These are phyloP conservation scores for Lophochroa leadbeateri DNA, from an alignment of 2,113 vertebrate genomes.

Conservation along the genomic window DNA sequence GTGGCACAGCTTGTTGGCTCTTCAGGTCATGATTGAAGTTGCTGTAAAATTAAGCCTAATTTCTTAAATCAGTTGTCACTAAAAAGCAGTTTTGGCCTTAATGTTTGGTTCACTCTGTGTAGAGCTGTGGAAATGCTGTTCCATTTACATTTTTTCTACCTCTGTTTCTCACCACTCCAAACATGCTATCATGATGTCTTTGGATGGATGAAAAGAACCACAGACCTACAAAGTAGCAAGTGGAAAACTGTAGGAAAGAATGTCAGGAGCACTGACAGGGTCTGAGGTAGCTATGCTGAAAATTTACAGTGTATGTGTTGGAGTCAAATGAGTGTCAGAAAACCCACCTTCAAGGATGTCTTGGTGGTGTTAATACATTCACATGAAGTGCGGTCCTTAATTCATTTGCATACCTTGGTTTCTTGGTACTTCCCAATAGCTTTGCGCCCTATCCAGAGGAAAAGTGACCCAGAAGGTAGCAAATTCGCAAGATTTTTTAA, in stretches of 20 bases:
- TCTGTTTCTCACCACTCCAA: slow-evolving; percentile 30
- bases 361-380: slow-evolving; percentile 11
- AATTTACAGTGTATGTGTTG: not conserved
- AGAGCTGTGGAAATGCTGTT: slow-evolving; percentile 23
- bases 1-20: not conserved
- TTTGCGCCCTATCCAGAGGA: not conserved
- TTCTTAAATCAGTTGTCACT: not conserved
- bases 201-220: slow-evolving; percentile 26
- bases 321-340: not conserved
- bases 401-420: slow-evolving; percentile 7
- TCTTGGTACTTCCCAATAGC: not conserved
- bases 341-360: not conserved
- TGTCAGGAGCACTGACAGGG: slow-evolving; percentile 31
- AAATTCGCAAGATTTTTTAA: not conserved
- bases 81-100: not conserved
- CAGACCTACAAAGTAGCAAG: slow-evolving; percentile 30
- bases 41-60: not conserved
- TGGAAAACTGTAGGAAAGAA: slow-evolving; percentile 36
- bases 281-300: slow-evolving; percentile 33
- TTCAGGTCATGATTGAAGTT: not conserved
- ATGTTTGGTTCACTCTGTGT: not conserved
- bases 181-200: slow-evolving; percentile 30
- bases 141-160: slow-evolving; percentile 30
- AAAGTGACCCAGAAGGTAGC: not conserved
- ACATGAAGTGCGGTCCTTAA: slow-evolving; percentile 1